These are phyloP conservation scores for Sicus ferrugineus DNA, from an alignment of 2,888 invertebrate species.

Conservation along the genomic window DNA sequence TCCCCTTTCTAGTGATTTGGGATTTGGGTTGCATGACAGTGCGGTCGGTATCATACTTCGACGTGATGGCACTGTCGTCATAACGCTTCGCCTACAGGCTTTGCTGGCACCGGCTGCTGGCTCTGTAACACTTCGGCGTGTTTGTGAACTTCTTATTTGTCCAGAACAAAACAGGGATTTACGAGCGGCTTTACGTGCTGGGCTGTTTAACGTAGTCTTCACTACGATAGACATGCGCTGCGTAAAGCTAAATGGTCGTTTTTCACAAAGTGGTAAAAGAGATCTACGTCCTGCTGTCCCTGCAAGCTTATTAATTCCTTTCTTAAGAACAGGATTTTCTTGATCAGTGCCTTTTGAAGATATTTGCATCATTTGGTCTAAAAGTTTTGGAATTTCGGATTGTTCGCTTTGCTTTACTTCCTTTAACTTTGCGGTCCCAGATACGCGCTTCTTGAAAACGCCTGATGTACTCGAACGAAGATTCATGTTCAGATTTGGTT, in stretches of 20 bases:
- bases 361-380: conserved; percentile 52
- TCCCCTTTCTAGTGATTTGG: conserved; percentile 1
- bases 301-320: neutral
- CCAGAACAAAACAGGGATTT: conserved; percentile 30
- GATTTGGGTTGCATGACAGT: neutral
- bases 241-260: conserved; percentile 46
- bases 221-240: conserved; percentile 61
- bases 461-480: conserved; percentile 41
- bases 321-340: conserved; percentile 24
- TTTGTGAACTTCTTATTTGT: neutral
- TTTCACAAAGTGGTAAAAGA: conserved; percentile 42
- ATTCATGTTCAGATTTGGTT: conserved; percentile 41
- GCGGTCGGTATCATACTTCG: conserved; percentile 36
- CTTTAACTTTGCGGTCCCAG: conserved; percentile 10
- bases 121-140: conserved; percentile 31
- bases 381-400: conserved; percentile 51
- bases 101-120: neutral
- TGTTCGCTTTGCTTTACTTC: conserved; percentile 26
- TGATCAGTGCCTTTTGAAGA: conserved; percentile 32
- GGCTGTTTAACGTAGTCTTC: conserved; percentile 59
- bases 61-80: conserved; percentile 19
- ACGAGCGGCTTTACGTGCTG: conserved; percentile 53
- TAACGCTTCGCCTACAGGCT: conserved; percentile 21
- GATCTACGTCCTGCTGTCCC: conserved; percentile 31
- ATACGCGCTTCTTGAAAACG: conserved; percentile 34